Conservation (phyloP, 2,113 vertebrate genomes). For the zebrafish (Danio rerio) region DNA sequence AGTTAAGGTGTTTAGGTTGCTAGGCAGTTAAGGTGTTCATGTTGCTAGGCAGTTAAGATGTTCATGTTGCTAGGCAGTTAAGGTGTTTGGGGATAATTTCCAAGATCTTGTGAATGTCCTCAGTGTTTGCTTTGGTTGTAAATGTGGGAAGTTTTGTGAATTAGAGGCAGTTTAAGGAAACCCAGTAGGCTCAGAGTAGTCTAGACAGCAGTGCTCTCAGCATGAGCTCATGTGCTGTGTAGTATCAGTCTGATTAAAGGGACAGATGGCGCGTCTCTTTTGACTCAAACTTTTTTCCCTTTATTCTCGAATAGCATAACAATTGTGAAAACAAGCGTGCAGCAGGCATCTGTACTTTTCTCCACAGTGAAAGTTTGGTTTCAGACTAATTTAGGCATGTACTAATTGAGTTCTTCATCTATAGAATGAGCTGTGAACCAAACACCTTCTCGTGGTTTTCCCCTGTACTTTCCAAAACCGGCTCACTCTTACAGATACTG, state of each 20-base stretch:
- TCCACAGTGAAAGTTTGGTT: not conserved
- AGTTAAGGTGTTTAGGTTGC: too few species aligned
- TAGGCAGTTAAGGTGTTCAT: too few species aligned
- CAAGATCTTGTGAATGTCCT: not conserved
- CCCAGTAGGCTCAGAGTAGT: not conserved
- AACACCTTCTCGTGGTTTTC: not conserved
- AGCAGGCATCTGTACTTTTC: not conserved
- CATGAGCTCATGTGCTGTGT: not conserved
- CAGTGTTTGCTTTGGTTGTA: not conserved
- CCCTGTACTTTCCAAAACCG: slow-evolving; percentile 19
- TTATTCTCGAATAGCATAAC: slow-evolving; percentile 12
- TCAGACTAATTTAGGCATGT: not conserved
- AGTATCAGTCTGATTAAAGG: not conserved
- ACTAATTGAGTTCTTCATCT: not conserved
- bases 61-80: too few species aligned
- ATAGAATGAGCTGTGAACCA: not conserved
- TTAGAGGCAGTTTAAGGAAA: not conserved
- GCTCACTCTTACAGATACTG: not conserved
- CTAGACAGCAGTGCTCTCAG: not conserved
- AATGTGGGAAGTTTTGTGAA: not conserved
- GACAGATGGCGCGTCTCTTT: not conserved
- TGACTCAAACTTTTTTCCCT: slow-evolving; percentile 24
- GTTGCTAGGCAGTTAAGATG: too few species aligned
- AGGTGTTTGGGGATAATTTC: too few species aligned
- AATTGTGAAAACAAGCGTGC: slow-evolving; percentile 28